Evolutionary conservation across 1,140 invertebrate species (phyloP).

Genomic region (Oppia nitens): DNA sequence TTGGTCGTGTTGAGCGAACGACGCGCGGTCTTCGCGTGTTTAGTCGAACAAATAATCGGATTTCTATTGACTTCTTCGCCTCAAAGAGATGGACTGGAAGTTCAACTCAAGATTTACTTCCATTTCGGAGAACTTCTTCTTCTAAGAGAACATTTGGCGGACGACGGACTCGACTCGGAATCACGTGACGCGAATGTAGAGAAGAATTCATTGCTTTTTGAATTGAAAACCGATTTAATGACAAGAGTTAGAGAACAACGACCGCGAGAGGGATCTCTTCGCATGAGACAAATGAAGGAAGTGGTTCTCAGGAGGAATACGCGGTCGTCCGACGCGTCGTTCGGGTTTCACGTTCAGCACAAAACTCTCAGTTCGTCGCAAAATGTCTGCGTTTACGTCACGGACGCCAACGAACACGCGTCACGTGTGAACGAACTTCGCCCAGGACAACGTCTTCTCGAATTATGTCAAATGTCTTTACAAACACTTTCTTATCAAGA

Average conservation of each 20-base stretch:
- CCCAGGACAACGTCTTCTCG: slow-evolving; percentile 47
- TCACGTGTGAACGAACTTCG: background rate
- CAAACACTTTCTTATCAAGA: slow-evolving; percentile 77
- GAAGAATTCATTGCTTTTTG: background rate
- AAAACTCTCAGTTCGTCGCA: background rate
- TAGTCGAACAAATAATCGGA: background rate
- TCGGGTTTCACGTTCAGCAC: background rate
- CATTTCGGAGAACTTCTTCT: background rate
- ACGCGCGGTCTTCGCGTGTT: background rate
- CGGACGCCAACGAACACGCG: background rate
- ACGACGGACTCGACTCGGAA: background rate
- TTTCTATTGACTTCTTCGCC: slow-evolving; percentile 54
- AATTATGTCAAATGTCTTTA: slow-evolving; percentile 78
- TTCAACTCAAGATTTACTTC: slow-evolving; percentile 3
- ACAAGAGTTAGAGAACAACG: background rate
- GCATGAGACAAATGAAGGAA: background rate
- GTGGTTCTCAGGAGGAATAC: no score
- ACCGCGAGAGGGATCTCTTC: background rate
- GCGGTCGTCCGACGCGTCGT: background rate
- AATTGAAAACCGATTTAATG: background rate
- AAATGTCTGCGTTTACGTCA: background rate
- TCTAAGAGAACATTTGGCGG: background rate
- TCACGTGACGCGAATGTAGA: no score
- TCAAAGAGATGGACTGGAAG: no score
- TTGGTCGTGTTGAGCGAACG: background rate